These are phyloP conservation scores for Platalea minor DNA, from an alignment of 2,797 vertebrate species.

Conservation along the genomic window DNA sequence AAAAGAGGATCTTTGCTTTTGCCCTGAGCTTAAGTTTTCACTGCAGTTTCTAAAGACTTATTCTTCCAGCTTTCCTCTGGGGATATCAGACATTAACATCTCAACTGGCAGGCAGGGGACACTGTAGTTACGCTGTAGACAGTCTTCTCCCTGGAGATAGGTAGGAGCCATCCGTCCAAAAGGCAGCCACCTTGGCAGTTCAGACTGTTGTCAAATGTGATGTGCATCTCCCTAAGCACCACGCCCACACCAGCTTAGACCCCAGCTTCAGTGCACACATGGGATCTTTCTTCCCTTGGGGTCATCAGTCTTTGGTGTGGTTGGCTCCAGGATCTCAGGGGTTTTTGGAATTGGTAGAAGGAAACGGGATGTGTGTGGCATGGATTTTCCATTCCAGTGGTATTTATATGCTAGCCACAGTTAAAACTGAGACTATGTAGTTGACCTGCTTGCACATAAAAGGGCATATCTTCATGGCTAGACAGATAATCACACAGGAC, in stretches of 20 bases:
- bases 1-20: background rate
- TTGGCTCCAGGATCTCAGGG: background rate
- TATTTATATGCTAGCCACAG: background rate
- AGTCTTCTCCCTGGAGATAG: constrained; percentile 16
- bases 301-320: background rate
- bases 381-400: background rate
- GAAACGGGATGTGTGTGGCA: background rate
- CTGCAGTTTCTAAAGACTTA: background rate
- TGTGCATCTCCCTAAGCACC: background rate
- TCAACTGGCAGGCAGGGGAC: background rate
- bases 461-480: background rate
- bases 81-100: background rate
- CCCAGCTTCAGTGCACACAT: background rate
- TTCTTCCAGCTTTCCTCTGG: background rate
- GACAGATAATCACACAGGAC: background rate
- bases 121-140: background rate
- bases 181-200: constrained; percentile 33
- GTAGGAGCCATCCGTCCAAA: constrained; percentile 15
- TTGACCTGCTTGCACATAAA: background rate
- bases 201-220: background rate
- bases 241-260: background rate
- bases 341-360: background rate
- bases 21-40: background rate
- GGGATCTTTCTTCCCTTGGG: background rate
- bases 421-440: background rate